phyloP scores from a whole-genome alignment of 53 echinoderm and acorn worm genomes.

The Henricia sp. region DNA sequence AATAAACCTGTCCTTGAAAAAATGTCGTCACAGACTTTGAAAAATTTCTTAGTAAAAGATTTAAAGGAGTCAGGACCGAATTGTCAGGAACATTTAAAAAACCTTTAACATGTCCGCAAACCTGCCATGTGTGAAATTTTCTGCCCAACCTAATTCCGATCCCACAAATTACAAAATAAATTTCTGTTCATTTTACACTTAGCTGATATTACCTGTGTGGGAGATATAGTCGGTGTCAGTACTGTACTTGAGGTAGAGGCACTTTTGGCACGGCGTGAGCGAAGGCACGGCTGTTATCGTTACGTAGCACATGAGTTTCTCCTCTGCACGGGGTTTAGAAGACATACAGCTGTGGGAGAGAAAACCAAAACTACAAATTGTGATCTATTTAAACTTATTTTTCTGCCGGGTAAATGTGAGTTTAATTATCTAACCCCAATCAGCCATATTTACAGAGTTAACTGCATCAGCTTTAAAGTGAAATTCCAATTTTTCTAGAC shows the following conservation, averaged over 20 bases:
- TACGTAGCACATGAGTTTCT: slow-evolving; percentile 91
- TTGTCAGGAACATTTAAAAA: not conserved
- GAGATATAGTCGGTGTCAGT: slow-evolving; percentile 21
- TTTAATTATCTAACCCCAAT: no score
- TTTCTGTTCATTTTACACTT: not conserved
- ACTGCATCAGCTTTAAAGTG: no score
- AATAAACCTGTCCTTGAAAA: no score
- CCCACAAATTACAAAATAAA: not conserved
- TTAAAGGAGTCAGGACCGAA: not conserved
- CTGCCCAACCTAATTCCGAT: not conserved
- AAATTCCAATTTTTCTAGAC: no score
- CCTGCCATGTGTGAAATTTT: no score
- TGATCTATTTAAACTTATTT: no score
- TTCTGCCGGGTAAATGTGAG: no score
- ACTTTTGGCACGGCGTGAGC: slow-evolving; percentile 74
- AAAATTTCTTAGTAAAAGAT: no score
- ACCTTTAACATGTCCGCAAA: not conserved
- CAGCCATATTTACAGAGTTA: no score
- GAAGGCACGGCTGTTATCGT: slow-evolving; percentile 96
- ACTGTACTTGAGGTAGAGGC: slow-evolving; percentile 80
- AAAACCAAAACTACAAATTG: not conserved
- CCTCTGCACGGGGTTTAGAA: slow-evolving; percentile 60
- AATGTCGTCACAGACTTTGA: no score
- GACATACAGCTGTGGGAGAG: slow-evolving; percentile 24
- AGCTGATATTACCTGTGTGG: slow-evolving; percentile 34